A percentile compares a stretch with the other conserved stretches of the same genome.
phyloP scores from a whole-genome alignment of 2,113 vertebrate genomes.

The Illadopsis cleaveri region DNA sequence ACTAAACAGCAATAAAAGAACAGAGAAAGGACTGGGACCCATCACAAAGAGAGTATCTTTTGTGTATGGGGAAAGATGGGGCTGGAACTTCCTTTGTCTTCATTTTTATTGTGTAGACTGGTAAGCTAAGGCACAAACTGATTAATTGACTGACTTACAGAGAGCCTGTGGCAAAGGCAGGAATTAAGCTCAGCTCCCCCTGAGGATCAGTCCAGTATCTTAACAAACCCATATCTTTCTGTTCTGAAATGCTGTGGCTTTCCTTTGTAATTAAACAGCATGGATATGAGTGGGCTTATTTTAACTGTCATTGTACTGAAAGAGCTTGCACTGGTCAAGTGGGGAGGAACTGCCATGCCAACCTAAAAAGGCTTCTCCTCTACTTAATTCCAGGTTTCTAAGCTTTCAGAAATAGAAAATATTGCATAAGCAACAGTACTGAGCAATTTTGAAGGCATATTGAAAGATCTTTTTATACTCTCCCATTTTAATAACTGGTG shows the following conservation, averaged over 20 bases:
- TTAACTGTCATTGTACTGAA: background rate
- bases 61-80: background rate
- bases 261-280: constrained; percentile 50
- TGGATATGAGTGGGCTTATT: constrained; percentile 18
- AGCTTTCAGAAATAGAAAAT: constrained; percentile 52
- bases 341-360: background rate
- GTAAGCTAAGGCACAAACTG: constrained; percentile 28
- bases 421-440: constrained; percentile 30
- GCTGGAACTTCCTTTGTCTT: constrained; percentile 6
- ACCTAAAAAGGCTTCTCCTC: background rate
- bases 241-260: background rate
- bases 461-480: constrained; percentile 47
- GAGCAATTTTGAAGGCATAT: constrained; percentile 11
- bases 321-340: constrained; percentile 33
- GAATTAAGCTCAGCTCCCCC: constrained; percentile 33
- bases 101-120: background rate
- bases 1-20: background rate
- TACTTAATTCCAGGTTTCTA: constrained; percentile 35
- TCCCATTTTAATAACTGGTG: constrained; percentile 42
- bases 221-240: constrained; percentile 1
- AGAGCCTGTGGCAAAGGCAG: background rate
- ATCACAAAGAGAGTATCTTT: background rate
- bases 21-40: background rate
- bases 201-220: background rate
- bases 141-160: constrained; percentile 35